Evolutionary conservation across 2,797 vertebrate genomes (phyloP).

Genomic region (Potorous gilbertii): DNA sequence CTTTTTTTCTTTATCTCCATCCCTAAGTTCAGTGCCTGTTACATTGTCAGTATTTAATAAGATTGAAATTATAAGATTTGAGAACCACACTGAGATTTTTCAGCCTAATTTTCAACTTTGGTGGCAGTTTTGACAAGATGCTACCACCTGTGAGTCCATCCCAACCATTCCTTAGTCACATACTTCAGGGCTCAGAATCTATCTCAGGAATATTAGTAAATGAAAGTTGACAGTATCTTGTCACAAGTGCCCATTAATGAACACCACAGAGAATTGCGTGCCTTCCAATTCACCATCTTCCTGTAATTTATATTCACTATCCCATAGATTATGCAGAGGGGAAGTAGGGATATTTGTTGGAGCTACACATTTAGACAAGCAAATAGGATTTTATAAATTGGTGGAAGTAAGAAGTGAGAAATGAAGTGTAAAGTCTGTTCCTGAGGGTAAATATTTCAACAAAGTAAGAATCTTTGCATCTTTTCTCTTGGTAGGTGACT

Average conservation of each 20-base stretch:
- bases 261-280: conserved; percentile 63
- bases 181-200: conserved; percentile 63
- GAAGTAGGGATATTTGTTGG: conserved; percentile 56
- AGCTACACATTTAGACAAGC: conserved; percentile 66
- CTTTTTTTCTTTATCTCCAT: background rate
- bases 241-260: conserved; percentile 76
- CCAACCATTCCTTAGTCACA: conserved; percentile 57
- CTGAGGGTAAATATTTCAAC: conserved; percentile 55
- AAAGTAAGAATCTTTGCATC: conserved; percentile 36
- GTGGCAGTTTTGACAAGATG: conserved; percentile 41
- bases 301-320: conserved; percentile 69
- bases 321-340: conserved; percentile 62
- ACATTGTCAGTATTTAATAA: background rate
- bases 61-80: conserved; percentile 33
- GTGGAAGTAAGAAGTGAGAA: conserved; percentile 50
- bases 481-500: conserved; percentile 36
- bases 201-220: conserved; percentile 74
- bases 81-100: conserved; percentile 16
- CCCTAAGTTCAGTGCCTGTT: background rate
- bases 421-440: conserved; percentile 52
- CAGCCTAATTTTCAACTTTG: conserved; percentile 7
- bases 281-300: conserved; percentile 56
- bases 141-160: conserved; percentile 50
- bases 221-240: conserved; percentile 74
- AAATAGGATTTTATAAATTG: conserved; percentile 65